These are phyloP conservation scores for Helostoma temminkii DNA, from an alignment of 2,797 vertebrate species.

Conservation along the genomic window DNA sequence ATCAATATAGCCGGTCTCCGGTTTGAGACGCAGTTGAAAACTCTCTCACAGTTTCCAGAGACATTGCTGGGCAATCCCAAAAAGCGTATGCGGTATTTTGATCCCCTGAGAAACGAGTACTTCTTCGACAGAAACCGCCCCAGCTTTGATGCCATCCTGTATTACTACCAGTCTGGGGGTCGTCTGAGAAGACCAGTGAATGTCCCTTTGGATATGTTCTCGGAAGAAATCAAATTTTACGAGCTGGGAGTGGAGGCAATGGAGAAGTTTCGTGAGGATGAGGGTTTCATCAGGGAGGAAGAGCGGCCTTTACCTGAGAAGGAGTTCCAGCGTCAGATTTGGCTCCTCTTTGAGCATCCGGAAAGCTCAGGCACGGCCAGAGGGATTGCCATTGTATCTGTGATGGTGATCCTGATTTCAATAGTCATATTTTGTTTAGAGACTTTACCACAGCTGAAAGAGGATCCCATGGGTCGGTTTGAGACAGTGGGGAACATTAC, in stretches of 20 bases:
- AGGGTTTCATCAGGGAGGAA: conserved; percentile 98
- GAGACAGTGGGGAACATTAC: conserved; percentile 89
- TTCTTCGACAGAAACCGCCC: conserved; percentile 98
- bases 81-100: conserved; percentile 98
- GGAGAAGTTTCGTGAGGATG: conserved; percentile 98
- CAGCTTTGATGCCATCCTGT: conserved; percentile 98
- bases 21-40: conserved; percentile 98
- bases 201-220: conserved; percentile 99
- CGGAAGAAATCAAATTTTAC: conserved; percentile 99
- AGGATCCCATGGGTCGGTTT: conserved; percentile 84
- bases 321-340: conserved; percentile 97
- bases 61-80: conserved; percentile 98
- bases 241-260: conserved; percentile 97
- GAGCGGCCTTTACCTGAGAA: conserved; percentile 94
- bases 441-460: conserved; percentile 95
- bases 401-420: conserved; percentile 99
- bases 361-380: conserved; percentile 96
- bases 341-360: conserved; percentile 98
- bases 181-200: conserved; percentile 95
- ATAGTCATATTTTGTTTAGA: conserved; percentile 99
- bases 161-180: conserved; percentile 98
- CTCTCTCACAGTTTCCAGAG: conserved; percentile 96
- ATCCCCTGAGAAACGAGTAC: conserved; percentile 96
- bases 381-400: conserved; percentile 96
- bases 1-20: conserved; percentile 98